Evolutionary conservation across 1,140 invertebrate species (phyloP), one percentile per base, ranked within the genome.

Genomic region (Acromyrmex charruanus): DNA sequence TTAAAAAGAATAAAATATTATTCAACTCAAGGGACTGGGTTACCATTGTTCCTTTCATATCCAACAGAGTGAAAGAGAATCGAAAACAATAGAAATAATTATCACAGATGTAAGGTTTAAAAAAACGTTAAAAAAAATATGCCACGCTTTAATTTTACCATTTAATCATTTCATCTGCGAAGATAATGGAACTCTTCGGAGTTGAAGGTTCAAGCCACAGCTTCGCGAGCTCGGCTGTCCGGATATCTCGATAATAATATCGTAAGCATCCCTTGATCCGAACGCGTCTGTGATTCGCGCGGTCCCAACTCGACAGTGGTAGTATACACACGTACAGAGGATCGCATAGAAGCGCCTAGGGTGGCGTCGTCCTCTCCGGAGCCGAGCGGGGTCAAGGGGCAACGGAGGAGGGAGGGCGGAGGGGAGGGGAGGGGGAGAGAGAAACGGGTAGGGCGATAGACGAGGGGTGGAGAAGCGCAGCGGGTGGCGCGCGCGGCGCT

Each of bases 401-500:
- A 58, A 85, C 58, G 61, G 59, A 31, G 31, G 3, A 31, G 31
- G 31, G 28, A 28, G 28, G 2, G 31, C 3, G 31, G 31, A 4
- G 2, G 5, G 3, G 3, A 28, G 31, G 31, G 31, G 31, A 2
- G 31, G 31, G 5, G 6, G 31, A 3, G 31, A 31, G 68, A 77
- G 65, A 31, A 80, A 55, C 66, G 87, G 72, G 71, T 14, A 16
- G 18, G 16, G 25, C 12, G n/a, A 75, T 68, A 82, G 90, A 55
- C 77, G 87, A 68, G 59, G 75, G 35, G 53, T 12, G 82, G 59
- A 25, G 80, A 49, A 49, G 85, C 69, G 63, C 61, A 18, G 25
- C 21, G 80, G 88, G 77, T 72, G 87, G 72, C 87, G 84, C 84
- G 31, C 31, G 88, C 90, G 85, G 92, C 88, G 88, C 51, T 58